Conservation (phyloP, 2,888 invertebrate species). For the Himalopsyche kuldschensis region DNA sequence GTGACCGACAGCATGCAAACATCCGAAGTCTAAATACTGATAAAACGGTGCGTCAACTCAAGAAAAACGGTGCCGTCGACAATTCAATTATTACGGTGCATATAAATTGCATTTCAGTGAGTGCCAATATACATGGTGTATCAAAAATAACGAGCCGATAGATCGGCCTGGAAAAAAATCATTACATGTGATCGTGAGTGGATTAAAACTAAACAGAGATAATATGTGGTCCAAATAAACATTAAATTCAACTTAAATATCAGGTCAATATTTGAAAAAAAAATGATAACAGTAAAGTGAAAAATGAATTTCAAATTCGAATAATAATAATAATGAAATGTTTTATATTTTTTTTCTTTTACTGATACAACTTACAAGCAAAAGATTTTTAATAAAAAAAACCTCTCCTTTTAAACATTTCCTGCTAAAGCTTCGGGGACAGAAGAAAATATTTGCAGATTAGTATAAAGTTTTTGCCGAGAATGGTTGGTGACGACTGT, state of each 20-base stretch:
- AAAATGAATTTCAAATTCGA: conserved; percentile 10
- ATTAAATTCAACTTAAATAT: conserved; percentile 22
- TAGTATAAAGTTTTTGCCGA: conserved; percentile 34
- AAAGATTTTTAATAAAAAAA: conserved; percentile 28
- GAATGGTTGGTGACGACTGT: not conserved
- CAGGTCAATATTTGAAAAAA: conserved; percentile 8
- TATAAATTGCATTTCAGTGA: conserved; percentile 62
- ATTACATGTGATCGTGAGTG: conserved; percentile 76
- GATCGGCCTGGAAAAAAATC: conserved; percentile 50
- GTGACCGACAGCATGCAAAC: conserved; percentile 58
- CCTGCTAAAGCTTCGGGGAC: conserved; percentile 38
- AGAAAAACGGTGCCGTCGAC: conserved; percentile 60
- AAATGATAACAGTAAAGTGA: conserved; percentile 13
- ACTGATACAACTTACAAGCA: conserved; percentile 35
- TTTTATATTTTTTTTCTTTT: conserved; percentile 6
- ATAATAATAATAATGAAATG: conserved; percentile 3
- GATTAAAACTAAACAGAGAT: conserved; percentile 41
- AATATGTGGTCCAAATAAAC: conserved; percentile 13
- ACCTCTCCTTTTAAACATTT: conserved; percentile 40
- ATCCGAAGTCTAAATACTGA: conserved; percentile 58
- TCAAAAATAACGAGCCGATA: conserved; percentile 17
- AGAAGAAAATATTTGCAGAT: conserved; percentile 41
- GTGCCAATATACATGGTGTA: conserved; percentile 52
- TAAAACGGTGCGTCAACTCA: conserved; percentile 60
- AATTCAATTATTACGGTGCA: conserved; percentile 53